phyloP scores from a whole-genome alignment of 2,888 invertebrate species.

The Rotaria socialis region DNA sequence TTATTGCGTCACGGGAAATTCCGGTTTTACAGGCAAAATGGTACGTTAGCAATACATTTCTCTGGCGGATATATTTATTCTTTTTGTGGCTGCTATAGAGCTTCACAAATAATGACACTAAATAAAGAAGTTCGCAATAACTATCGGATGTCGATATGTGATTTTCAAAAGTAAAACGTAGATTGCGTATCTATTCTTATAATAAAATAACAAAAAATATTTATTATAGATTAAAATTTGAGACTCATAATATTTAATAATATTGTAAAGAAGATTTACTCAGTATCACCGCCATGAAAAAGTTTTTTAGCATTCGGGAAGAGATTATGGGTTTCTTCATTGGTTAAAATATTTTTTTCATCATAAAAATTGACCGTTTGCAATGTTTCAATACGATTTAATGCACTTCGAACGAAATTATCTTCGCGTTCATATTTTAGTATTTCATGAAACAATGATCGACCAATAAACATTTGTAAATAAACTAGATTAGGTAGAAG shows the following conservation, averaged over 20 bases:
- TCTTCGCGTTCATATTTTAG: neutral
- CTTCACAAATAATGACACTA: no score
- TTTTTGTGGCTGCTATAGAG: no score
- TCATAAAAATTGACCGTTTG: neutral
- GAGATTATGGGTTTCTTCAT: neutral
- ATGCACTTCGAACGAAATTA: neutral
- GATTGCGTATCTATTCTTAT: neutral
- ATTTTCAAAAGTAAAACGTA: no score
- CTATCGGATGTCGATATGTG: no score
- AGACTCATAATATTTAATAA: neutral
- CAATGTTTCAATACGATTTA: neutral
- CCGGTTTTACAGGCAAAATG: no score
- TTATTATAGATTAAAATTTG: neutral
- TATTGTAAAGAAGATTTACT: neutral
- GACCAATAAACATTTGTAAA: slow-evolving; percentile 1
- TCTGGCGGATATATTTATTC: no score
- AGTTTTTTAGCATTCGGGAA: neutral
- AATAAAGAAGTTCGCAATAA: no score
- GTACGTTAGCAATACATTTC: no score
- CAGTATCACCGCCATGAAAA: neutral
- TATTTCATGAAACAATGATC: neutral
- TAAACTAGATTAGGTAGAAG: neutral
- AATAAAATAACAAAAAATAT: neutral
- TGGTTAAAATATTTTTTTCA: neutral
- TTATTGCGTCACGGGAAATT: no score